Conservation (phyloP, 2,113 vertebrate genomes). For the Xyrauchen texanus region DNA sequence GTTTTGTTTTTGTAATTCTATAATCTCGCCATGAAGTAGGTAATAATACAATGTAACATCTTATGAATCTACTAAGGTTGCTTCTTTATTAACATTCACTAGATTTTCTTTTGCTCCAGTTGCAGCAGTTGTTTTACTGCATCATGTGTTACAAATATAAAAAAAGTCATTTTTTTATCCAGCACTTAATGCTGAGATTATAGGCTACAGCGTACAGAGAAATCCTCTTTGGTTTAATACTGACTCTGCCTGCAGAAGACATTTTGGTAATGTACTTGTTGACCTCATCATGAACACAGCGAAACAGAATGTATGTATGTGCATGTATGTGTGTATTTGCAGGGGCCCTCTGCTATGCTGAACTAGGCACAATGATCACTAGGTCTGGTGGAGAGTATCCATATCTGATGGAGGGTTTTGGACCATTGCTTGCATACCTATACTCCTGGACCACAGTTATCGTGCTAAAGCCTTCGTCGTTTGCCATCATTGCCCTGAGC, state of each 20-base stretch:
- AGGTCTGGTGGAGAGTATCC: conserved; percentile 91
- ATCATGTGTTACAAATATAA: background rate
- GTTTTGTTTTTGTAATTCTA: background rate
- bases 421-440: conserved; percentile 82
- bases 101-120: background rate
- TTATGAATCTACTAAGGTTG: background rate
- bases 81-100: background rate
- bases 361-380: conserved; percentile 94
- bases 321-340: conserved; percentile 28
- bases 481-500: conserved; percentile 92
- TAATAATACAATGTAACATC: background rate
- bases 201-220: background rate
- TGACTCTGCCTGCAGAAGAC: background rate
- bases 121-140: background rate
- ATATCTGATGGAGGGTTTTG: conserved; percentile 89
- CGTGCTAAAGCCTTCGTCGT: conserved; percentile 85
- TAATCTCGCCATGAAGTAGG: background rate
- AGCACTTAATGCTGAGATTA: conserved; percentile 9
- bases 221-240: conserved; percentile 42
- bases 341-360: conserved; percentile 92
- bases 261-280: conserved; percentile 1
- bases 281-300: background rate
- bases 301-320: background rate
- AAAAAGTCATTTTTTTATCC: conserved; percentile 2
- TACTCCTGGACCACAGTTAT: conserved; percentile 89